Percentiles rank a stretch among this genome's conserved stretches.
phyloP scores from a whole-genome alignment of 2,113 vertebrate species.

The Callipepla squamata region DNA sequence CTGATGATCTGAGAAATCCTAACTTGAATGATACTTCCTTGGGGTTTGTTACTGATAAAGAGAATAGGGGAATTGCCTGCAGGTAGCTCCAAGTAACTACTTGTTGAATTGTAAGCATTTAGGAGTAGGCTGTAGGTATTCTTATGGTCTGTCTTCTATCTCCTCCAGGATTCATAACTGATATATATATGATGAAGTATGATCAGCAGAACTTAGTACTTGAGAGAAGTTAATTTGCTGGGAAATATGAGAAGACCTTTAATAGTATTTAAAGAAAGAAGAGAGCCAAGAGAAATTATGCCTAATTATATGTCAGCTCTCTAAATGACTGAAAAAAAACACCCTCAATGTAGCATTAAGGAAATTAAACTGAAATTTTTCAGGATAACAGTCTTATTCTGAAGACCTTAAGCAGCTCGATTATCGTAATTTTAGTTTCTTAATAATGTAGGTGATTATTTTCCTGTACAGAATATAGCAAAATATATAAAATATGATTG shows the following conservation, averaged over 20 bases:
- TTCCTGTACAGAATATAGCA: neutral
- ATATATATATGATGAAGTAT: neutral
- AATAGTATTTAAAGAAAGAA: neutral
- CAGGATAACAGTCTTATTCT: neutral
- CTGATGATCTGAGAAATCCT: neutral
- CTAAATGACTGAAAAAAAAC: accelerated
- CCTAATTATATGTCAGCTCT: neutral
- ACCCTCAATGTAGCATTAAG: neutral
- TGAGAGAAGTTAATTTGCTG: neutral
- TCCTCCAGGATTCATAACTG: neutral
- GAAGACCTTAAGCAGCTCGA: neutral
- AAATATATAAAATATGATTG: neutral
- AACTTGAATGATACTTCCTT: neutral
- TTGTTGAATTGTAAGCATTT: neutral
- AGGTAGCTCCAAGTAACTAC: neutral
- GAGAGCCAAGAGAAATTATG: neutral
- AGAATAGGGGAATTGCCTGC: neutral
- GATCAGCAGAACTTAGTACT: neutral
- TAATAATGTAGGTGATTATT: neutral
- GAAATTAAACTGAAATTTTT: neutral
- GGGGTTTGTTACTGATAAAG: neutral
- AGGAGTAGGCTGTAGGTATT: neutral
- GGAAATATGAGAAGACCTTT: neutral
- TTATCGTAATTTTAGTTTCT: neutral
- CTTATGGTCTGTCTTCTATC: neutral